These are phyloP conservation scores for Bellardia bayeri DNA, from an alignment of 2,888 invertebrate genomes.

Conservation along the genomic window DNA sequence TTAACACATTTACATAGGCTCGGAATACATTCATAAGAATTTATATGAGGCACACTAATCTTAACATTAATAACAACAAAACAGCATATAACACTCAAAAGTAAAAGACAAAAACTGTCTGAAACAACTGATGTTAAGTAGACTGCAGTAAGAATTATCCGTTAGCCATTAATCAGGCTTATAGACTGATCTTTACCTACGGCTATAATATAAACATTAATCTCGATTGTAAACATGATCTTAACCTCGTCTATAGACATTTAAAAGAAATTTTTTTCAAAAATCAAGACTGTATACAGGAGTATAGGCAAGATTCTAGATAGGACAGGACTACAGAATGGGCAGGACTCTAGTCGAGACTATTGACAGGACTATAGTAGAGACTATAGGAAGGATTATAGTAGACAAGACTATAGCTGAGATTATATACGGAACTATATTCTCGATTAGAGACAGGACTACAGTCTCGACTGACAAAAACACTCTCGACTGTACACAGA, in stretches of 20 bases:
- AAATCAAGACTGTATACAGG: not conserved
- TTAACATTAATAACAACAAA: not conserved
- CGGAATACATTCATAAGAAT: not conserved
- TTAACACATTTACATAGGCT: conserved; percentile 1
- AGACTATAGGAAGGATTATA: not conserved
- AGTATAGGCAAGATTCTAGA: not conserved
- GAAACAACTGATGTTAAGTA: not conserved
- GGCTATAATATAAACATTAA: not conserved
- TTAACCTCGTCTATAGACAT: not conserved
- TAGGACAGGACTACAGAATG: too few relatives aligned
- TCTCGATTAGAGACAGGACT: not conserved
- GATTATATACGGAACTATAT: not conserved
- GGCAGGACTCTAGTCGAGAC: not conserved
- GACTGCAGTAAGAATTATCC: not conserved
- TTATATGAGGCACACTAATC: conserved; percentile 29
- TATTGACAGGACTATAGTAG: not conserved
- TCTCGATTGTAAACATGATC: not conserved
- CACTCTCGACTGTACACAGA: too few relatives aligned
- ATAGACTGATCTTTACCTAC: not conserved
- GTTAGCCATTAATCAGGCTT: not conserved
- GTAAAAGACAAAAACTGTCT: not conserved
- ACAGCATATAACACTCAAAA: conserved; percentile 12
- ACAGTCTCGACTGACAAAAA: not conserved
- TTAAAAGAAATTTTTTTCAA: not conserved
- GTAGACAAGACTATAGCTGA: not conserved